Evolutionary conservation across 2,888 invertebrate species (phyloP), one percentile per base, ranked within the genome.

Genomic region (Drosophila anomelani): DNA sequence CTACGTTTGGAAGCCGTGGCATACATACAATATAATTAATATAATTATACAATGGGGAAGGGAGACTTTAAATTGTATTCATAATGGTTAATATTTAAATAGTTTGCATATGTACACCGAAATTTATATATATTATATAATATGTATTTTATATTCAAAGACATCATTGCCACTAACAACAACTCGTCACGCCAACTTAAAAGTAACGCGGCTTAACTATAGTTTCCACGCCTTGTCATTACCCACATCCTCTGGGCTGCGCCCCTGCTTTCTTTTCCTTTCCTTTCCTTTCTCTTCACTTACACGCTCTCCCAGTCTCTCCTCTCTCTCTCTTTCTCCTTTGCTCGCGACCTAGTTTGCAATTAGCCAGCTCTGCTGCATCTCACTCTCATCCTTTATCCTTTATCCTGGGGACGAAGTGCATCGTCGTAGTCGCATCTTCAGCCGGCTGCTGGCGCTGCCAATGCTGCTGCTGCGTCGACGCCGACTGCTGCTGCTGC

Each of bases 401-500:
- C 9, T 15, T 60, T 85, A 85, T 32, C 88, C 84, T n/a, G 89
- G 89, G 32, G 84, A 85, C 17, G 84, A 88, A 51, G 76, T 87
- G 53, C 74, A 79, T 38, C 84, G 89, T 41, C 82, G 77, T 41
- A 85, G 55, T 20, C 89, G 88, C 82, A 81, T 58, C 71, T 85
- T 85, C 7, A 88, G 41, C 7, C 87, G 87, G 55, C 71, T 87
- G 34, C 71, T 77, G 6, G 85, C 67, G 51, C 77, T 78, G 44
- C 87, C 67, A 62, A 77, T 68, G 66, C 88, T 88, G 69, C 73
- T 77, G 69, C 88, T 71, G 41, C 74, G 78, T 60, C 89, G 85
- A 34, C 86, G 85, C 34, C 88, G 80, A 62, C 86, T 83, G 46
- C 70, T 54, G 12, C 70, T 54, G 12, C 46, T 26, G 46, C 57